Conservation (phyloP, 2,797 vertebrate genomes). For the Lepidocolaptes lacrymiger region DNA sequence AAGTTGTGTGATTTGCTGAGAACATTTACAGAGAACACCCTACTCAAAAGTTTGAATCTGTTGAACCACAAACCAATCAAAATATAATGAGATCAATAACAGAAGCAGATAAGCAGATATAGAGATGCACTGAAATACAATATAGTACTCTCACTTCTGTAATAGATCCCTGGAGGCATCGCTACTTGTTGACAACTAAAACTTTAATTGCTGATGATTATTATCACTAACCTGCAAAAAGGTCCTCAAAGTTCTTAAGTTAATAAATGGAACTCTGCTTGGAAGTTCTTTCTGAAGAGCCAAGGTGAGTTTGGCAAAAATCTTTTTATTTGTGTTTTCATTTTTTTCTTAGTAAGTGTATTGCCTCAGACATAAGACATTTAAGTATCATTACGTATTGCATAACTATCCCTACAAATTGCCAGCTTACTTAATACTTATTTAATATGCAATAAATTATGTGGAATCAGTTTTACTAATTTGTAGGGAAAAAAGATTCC, state of each 20-base stretch:
- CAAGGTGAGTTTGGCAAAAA: not conserved
- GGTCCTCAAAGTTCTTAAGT: not conserved
- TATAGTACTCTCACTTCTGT: not conserved
- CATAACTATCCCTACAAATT: not conserved
- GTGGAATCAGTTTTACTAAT: not conserved
- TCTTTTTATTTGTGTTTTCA: not conserved
- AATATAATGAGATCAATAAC: not conserved
- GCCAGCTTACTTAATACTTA: not conserved
- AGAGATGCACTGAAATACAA: not conserved
- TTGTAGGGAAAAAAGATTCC: not conserved
- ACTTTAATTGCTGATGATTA: not conserved
- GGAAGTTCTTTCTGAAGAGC: not conserved
- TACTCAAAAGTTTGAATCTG: not conserved
- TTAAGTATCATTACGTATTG: not conserved
- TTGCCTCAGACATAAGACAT: not conserved
- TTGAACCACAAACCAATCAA: not conserved
- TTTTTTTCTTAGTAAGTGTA: not conserved
- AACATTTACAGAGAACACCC: not conserved
- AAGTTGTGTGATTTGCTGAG: not conserved
- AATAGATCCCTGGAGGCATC: not conserved
- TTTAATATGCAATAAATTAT: not conserved
- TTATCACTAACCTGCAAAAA: not conserved
- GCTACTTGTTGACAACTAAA: not conserved
- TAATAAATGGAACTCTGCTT: not conserved
- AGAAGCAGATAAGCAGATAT: not conserved